phyloP scores from a whole-genome alignment of 2,113 vertebrate genomes.

The Oceanites oceanicus region DNA sequence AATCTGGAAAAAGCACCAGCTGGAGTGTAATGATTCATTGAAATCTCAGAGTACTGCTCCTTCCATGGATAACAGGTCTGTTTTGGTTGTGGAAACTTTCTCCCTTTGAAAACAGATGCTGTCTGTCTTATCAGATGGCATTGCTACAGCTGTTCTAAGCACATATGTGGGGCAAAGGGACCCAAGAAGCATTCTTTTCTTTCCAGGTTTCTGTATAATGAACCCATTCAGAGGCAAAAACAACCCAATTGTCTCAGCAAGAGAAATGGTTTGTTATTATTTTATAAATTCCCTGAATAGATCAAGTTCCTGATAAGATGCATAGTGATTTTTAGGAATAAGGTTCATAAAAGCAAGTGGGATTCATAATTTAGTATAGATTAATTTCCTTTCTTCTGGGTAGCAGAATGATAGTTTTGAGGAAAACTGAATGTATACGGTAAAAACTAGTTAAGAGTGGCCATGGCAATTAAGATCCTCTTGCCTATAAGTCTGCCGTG shows the following conservation, averaged over 20 bases:
- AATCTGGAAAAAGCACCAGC: slow-evolving; percentile 53
- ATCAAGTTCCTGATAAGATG: background rate
- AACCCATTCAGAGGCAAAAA: background rate
- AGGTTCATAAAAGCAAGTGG: background rate
- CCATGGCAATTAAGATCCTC: background rate
- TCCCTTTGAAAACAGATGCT: background rate
- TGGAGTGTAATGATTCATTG: slow-evolving; percentile 32
- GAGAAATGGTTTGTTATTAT: background rate
- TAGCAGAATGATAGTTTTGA: background rate
- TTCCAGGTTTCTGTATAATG: background rate
- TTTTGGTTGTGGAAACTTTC: slow-evolving; percentile 4
- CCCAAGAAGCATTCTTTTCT: background rate
- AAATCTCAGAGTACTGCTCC: slow-evolving; percentile 3
- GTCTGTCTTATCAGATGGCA: background rate
- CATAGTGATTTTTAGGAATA: background rate
- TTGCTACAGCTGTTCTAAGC: background rate
- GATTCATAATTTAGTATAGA: background rate
- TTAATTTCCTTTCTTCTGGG: background rate
- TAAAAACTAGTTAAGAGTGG: background rate
- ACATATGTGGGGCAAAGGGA: background rate
- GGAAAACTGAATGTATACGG: background rate
- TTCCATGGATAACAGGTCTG: slow-evolving; percentile 13
- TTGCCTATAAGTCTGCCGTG: background rate
- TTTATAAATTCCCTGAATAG: background rate
- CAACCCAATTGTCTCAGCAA: background rate